Percentiles rank a stretch among this genome's conserved stretches.
These are phyloP conservation scores for Agrotis exclamationis DNA, from an alignment of 2,888 invertebrate genomes.

Conservation along the genomic window DNA sequence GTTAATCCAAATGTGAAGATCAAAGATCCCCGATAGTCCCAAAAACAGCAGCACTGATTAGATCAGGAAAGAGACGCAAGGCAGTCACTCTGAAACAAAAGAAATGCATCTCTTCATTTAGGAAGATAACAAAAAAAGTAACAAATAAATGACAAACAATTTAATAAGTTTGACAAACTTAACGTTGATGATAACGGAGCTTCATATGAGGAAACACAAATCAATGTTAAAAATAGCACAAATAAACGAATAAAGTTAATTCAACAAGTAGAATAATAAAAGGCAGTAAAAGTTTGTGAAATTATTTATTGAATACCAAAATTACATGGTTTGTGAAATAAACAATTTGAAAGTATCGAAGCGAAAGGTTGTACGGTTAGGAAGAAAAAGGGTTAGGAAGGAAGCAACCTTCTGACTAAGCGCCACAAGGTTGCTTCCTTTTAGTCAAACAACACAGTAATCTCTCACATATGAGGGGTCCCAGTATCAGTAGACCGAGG, in stretches of 20 bases:
- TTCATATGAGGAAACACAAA: conserved; percentile 46
- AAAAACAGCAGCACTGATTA: conserved; percentile 44
- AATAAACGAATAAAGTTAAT: no score
- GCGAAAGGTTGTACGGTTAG: no score
- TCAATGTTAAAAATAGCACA: not conserved
- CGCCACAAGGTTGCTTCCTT: not conserved
- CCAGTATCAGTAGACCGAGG: conserved; percentile 43
- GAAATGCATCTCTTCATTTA: conserved; percentile 36
- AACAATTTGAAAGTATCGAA: conserved; percentile 6
- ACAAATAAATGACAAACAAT: conserved; percentile 45
- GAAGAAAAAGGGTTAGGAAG: no score
- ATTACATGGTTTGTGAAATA: conserved; percentile 5
- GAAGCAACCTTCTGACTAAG: no score
- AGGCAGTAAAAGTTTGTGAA: conserved; percentile 1
- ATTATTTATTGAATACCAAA: conserved; percentile 31
- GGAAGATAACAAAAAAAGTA: conserved; percentile 7
- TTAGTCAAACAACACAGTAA: conserved; percentile 34
- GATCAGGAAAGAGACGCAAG: conserved; percentile 54
- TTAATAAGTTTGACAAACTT: conserved; percentile 51
- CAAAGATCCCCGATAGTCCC: conserved; percentile 40
- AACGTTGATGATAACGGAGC: conserved; percentile 41
- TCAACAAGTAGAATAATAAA: conserved; percentile 24
- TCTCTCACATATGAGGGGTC: conserved; percentile 53
- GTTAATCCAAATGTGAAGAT: conserved; percentile 26
- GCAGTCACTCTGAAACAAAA: conserved; percentile 67